Conservation (phyloP, 1,140 invertebrate genomes). For the Acyrthosiphon pisum region DNA sequence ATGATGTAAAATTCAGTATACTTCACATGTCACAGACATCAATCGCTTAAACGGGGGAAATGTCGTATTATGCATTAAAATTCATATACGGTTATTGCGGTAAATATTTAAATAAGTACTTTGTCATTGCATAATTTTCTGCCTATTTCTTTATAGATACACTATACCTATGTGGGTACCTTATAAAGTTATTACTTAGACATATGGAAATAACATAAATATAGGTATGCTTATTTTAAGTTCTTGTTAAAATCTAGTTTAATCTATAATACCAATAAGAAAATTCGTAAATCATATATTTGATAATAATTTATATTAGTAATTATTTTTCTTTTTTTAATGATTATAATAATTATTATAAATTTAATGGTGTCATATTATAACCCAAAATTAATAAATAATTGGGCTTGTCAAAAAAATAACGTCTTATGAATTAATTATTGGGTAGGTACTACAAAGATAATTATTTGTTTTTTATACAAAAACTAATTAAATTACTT, state of each 20-base stretch:
- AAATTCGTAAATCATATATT: too few species aligned
- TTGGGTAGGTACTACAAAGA: neutral
- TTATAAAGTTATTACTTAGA: neutral
- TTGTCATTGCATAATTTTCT: neutral
- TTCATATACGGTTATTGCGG: neutral
- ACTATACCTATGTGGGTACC: neutral
- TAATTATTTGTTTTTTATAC: neutral
- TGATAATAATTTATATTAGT: too few species aligned
- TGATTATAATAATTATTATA: too few species aligned
- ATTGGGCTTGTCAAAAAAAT: too few species aligned
- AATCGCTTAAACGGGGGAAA: neutral
- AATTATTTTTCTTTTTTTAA: too few species aligned
- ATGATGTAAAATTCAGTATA: neutral
- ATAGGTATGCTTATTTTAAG: neutral
- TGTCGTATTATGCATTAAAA: neutral
- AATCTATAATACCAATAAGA: too few species aligned
- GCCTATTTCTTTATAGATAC: neutral
- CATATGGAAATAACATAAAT: neutral
- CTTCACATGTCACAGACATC: neutral
- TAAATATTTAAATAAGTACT: neutral
- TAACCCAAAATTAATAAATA: too few species aligned
- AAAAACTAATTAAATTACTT: neutral
- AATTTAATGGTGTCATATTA: too few species aligned
- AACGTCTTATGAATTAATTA: too few species aligned
- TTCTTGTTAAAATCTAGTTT: neutral